These are phyloP conservation scores for Choristoneura fumiferana DNA, from an alignment of 1,140 invertebrate genomes.

Conservation along the genomic window DNA sequence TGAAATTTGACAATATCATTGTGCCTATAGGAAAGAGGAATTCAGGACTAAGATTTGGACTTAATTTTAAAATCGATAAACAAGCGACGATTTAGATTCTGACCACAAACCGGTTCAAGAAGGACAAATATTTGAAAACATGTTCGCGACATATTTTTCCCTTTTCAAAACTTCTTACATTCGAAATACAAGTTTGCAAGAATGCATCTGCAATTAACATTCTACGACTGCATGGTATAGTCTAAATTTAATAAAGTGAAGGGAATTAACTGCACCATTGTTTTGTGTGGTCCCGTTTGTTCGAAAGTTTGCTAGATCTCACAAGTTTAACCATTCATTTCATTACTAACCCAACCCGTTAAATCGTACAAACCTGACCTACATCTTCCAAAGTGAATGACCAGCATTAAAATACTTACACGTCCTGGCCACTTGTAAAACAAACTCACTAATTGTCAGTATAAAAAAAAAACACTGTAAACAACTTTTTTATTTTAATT, in stretches of 20 bases:
- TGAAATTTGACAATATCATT: neutral
- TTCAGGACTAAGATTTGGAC: neutral
- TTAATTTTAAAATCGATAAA: neutral
- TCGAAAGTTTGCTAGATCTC: conserved; percentile 14
- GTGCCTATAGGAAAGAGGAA: neutral
- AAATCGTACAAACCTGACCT: conserved; percentile 44
- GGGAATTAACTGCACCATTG: neutral
- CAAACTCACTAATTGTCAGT: conserved; percentile 36
- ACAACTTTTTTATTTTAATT: conserved; percentile 32
- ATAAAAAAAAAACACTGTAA: conserved; percentile 48
- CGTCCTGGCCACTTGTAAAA: conserved; percentile 31
- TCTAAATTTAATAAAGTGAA: too few relatives aligned
- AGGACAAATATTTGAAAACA: conserved; percentile 15
- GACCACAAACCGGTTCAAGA: conserved; percentile 5
- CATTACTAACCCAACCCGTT: conserved; percentile 29
- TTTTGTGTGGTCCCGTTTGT: neutral
- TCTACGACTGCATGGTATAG: too few relatives aligned
- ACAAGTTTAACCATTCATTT: conserved; percentile 14
- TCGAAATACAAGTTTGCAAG: too few relatives aligned
- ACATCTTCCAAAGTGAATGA: conserved; percentile 38
- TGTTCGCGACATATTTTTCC: conserved; percentile 1
- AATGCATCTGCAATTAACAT: too few relatives aligned
- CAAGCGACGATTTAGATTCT: conserved; percentile 6
- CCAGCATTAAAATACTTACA: conserved; percentile 34
- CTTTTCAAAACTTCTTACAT: neutral